These are phyloP conservation scores for Drosophila jambulina DNA, from an alignment of 1,140 invertebrate genomes.

Conservation along the genomic window DNA sequence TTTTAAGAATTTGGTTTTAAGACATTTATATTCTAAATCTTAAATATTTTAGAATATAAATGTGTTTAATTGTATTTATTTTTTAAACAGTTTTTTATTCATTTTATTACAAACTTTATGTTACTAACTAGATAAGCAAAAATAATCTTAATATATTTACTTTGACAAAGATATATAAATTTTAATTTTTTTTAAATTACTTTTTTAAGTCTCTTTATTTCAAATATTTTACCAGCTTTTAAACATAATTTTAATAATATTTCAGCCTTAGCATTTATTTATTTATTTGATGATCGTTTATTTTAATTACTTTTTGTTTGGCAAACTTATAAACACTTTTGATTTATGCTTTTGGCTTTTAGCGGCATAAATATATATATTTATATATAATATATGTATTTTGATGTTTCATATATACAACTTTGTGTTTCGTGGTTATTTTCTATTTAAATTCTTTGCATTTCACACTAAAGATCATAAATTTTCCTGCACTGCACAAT, in stretches of 20 bases:
- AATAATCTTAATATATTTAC: neutral
- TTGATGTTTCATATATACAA: neutral
- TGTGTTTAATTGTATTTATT: too few species aligned
- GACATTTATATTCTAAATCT: too few species aligned
- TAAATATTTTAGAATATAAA: neutral
- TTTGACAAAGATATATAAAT: neutral
- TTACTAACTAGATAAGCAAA: neutral
- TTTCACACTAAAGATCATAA: conserved; percentile 32
- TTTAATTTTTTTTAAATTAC: neutral
- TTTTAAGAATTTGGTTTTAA: neutral
- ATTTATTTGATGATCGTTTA: conserved; percentile 7
- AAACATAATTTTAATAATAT: neutral
- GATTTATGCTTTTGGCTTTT: conserved; percentile 9
- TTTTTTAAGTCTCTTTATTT: too few species aligned
- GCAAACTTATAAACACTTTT: conserved; percentile 20
- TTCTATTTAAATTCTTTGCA: conserved; percentile 20
- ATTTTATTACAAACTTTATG: neutral
- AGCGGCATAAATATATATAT: neutral
- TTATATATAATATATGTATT: neutral
- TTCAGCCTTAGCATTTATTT: neutral
- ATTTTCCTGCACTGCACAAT: conserved; percentile 36
- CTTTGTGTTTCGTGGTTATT: neutral
- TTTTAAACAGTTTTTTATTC: neutral
- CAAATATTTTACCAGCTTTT: neutral
- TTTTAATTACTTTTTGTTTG: conserved; percentile 16